Conservation (phyloP, 1,140 invertebrate genomes). For the Drosophila subobscura region DNA sequence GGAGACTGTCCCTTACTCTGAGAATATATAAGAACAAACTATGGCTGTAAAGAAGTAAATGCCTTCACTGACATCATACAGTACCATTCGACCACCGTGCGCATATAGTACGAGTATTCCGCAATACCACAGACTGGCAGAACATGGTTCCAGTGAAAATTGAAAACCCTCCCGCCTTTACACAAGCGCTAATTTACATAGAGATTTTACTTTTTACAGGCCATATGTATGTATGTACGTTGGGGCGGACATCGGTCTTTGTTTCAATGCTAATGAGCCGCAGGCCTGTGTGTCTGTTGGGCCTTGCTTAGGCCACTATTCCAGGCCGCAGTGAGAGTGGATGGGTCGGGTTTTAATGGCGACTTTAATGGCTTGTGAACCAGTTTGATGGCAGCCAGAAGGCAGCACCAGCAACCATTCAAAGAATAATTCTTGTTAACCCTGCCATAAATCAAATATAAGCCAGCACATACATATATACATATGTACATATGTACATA, state of each 20-base stretch:
- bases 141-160: slow-evolving; percentile 17
- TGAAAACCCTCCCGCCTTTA: slow-evolving; percentile 17
- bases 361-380: slow-evolving; percentile 41
- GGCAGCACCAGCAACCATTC: slow-evolving; percentile 16
- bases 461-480: slow-evolving; percentile 5
- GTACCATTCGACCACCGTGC: slow-evolving; percentile 6
- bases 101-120: slow-evolving; percentile 1
- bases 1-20: too few relatives aligned
- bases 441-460: slow-evolving; percentile 47
- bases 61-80: too few relatives aligned
- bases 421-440: slow-evolving; percentile 56
- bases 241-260: slow-evolving; percentile 7
- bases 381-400: slow-evolving; percentile 43
- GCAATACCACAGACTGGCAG: slow-evolving; percentile 9
- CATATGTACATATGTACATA: not conserved
- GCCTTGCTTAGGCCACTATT: slow-evolving; percentile 16
- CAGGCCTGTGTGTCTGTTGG: slow-evolving; percentile 2
- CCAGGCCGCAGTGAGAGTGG: slow-evolving; percentile 45
- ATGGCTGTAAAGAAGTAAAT: too few relatives aligned
- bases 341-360: slow-evolving; percentile 30
- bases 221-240: too few relatives aligned
- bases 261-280: slow-evolving; percentile 50
- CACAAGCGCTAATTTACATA: slow-evolving; percentile 24
- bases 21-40: too few relatives aligned
- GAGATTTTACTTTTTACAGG: slow-evolving; percentile 28